Conservation (phyloP, 2,888 invertebrate species). For the Calameuta filiformis region DNA sequence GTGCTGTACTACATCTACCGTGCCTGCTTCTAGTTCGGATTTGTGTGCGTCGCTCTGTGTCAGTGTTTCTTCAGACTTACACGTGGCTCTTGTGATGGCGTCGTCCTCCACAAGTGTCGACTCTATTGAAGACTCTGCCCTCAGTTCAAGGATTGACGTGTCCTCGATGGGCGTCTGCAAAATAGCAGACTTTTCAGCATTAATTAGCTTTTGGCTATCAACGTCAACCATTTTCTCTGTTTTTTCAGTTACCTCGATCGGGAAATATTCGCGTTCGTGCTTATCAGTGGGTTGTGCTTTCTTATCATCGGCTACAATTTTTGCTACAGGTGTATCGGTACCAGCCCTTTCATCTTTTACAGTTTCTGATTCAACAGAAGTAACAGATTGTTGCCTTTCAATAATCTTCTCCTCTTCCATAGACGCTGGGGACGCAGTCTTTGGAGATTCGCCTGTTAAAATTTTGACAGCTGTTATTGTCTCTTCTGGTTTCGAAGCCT, state of each 20-base stretch:
- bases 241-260: slow-evolving; percentile 46
- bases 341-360: neutral
- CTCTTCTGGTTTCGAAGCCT: neutral
- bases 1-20: slow-evolving; percentile 63
- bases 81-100: slow-evolving; percentile 46
- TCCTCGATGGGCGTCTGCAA: slow-evolving; percentile 52
- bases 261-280: slow-evolving; percentile 38
- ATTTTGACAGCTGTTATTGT: neutral
- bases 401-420: neutral
- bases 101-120: slow-evolving; percentile 44
- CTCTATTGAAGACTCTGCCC: slow-evolving; percentile 34
- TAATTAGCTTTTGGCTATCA: slow-evolving; percentile 33
- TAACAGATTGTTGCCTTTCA: slow-evolving; percentile 10
- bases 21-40: slow-evolving; percentile 58
- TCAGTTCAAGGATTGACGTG: slow-evolving; percentile 22
- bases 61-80: slow-evolving; percentile 61
- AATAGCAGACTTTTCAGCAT: slow-evolving; percentile 45
- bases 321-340: slow-evolving; percentile 3
- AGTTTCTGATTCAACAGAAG: slow-evolving; percentile 23
- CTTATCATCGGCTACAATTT: slow-evolving; percentile 6
- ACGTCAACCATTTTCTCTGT: neutral
- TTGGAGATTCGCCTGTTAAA: neutral
- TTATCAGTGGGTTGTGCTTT: slow-evolving; percentile 28
- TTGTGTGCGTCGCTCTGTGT: slow-evolving; percentile 47
- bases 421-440: neutral